These are phyloP conservation scores for Microplitis manilae DNA, from an alignment of 2,888 invertebrate genomes.

Conservation along the genomic window DNA sequence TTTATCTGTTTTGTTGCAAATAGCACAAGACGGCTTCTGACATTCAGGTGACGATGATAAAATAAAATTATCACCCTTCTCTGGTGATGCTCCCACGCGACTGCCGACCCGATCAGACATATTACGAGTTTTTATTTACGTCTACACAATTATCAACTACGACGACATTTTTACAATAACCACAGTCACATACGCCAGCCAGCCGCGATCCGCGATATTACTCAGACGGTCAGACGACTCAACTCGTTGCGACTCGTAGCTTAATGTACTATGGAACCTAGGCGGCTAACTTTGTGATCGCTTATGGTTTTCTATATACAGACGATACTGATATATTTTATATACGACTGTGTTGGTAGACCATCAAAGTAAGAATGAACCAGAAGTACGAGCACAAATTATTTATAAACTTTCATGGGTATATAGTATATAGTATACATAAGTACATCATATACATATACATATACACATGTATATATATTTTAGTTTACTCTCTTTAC, in stretches of 20 bases:
- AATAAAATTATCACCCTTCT: constrained; percentile 46
- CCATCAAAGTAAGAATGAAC: not conserved
- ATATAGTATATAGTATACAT: not conserved
- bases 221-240: not conserved
- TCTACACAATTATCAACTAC: constrained; percentile 43
- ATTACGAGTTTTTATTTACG: constrained; percentile 36
- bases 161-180: constrained; percentile 53
- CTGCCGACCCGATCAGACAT: constrained; percentile 63
- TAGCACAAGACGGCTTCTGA: constrained; percentile 70
- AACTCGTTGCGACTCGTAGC: not conserved
- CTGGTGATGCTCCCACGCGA: constrained; percentile 56
- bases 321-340: not conserved
- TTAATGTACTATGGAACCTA: not conserved
- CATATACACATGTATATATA: not conserved
- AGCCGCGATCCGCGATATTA: constrained; percentile 16
- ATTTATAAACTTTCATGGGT: not conserved
- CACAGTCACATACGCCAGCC: constrained; percentile 55
- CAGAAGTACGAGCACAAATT: not conserved
- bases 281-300: not conserved
- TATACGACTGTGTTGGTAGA: not conserved
- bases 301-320: not conserved
- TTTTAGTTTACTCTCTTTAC: not conserved
- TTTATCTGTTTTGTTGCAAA: constrained; percentile 77
- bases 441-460: no score
- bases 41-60: constrained; percentile 30